These are phyloP conservation scores for Upupa epops DNA, from an alignment of 2,113 vertebrate genomes.

Conservation along the genomic window DNA sequence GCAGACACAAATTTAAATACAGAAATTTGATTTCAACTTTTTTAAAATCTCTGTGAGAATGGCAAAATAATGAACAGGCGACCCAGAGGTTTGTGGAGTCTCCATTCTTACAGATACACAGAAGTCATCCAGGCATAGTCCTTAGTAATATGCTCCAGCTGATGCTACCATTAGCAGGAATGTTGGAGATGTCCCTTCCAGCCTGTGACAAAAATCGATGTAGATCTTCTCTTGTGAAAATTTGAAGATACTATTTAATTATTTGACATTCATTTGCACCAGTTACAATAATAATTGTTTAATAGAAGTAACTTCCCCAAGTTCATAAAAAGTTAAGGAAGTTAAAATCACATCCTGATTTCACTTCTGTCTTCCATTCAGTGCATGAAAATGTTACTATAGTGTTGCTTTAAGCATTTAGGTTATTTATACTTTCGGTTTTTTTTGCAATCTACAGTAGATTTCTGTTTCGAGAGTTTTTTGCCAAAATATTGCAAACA, in stretches of 20 bases:
- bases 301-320: not conserved
- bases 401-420: not conserved
- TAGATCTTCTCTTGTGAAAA: not conserved
- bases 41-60: fast-evolving
- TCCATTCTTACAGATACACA: not conserved
- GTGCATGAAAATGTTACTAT: not conserved
- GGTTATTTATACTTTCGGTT: not conserved
- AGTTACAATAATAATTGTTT: not conserved
- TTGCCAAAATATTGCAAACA: not conserved
- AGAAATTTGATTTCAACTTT: not conserved
- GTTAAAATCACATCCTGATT: not conserved
- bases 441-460: not conserved
- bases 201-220: not conserved
- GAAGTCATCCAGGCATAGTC: not conserved
- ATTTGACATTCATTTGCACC: not conserved
- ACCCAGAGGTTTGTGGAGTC: not conserved
- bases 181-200: not conserved
- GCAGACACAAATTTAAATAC: not conserved
- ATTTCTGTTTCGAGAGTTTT: not conserved
- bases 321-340: not conserved
- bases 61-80: not conserved
- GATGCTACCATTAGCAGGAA: not conserved
- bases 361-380: not conserved
- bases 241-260: not conserved
- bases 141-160: not conserved